Evolutionary conservation across 2,113 vertebrate genomes (phyloP).

Genomic region (Odontophorus gujanensis): DNA sequence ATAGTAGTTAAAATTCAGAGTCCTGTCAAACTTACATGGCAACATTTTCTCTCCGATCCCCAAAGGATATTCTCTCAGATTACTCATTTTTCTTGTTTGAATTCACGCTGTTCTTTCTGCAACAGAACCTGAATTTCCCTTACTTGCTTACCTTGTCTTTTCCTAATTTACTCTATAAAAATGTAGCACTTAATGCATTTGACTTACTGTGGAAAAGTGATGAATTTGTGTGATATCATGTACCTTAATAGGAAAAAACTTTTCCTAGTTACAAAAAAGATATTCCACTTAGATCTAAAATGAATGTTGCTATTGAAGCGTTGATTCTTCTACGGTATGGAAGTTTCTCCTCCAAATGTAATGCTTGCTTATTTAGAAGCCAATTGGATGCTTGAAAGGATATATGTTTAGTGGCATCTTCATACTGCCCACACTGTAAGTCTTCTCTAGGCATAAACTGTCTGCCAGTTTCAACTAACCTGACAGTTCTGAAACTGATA

Average conservation of each 20-base stretch:
- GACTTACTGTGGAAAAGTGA: accelerated
- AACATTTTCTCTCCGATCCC: not conserved
- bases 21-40: not conserved
- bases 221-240: not conserved
- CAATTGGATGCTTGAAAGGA: not conserved
- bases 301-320: not conserved
- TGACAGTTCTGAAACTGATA: not conserved
- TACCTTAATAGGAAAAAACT: not conserved
- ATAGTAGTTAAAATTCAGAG: not conserved
- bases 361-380: not conserved
- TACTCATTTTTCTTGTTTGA: not conserved
- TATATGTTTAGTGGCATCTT: not conserved
- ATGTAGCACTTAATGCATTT: not conserved
- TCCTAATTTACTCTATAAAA: not conserved
- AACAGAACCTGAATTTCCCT: not conserved
- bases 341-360: not conserved
- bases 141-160: not conserved
- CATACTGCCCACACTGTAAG: not conserved
- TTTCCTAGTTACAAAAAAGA: not conserved
- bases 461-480: not conserved
- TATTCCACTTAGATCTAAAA: not conserved
- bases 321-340: not conserved
- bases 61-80: not conserved
- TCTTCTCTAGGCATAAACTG: not conserved
- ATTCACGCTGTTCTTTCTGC: not conserved